A percentile compares a stretch with the other conserved stretches of the same genome.
Evolutionary conservation across 2,113 vertebrate species (phyloP).

Genomic region (Zapornia atra): DNA sequence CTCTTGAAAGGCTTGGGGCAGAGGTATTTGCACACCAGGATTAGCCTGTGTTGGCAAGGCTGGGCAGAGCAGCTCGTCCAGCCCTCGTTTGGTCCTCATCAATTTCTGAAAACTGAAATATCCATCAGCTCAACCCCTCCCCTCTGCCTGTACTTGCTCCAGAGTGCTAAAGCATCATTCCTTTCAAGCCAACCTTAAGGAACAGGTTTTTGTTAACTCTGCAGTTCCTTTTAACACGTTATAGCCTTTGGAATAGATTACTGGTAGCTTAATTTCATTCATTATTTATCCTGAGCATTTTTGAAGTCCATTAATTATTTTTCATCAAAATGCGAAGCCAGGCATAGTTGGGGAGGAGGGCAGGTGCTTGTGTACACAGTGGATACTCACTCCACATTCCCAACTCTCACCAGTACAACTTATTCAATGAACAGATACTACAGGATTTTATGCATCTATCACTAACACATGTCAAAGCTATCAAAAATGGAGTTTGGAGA

Average conservation of each 20-base stretch:
- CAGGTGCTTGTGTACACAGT: background rate
- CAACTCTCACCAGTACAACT: background rate
- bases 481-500: background rate
- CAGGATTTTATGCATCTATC: background rate
- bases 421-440: background rate
- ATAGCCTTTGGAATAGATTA: background rate
- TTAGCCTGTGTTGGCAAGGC: background rate
- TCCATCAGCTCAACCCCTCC: background rate
- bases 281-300: conserved; percentile 28
- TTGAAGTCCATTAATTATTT: conserved; percentile 13
- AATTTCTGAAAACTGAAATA: background rate
- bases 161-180: background rate
- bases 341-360: background rate
- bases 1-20: background rate
- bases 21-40: background rate
- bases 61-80: background rate
- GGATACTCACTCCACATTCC: background rate
- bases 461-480: background rate
- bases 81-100: background rate
- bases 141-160: background rate
- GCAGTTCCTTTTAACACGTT: conserved; percentile 15
- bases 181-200: background rate
- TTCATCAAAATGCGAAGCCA: conserved; percentile 4
- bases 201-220: conserved; percentile 1
- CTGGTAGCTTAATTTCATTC: background rate